Evolutionary conservation across 2,888 invertebrate species (phyloP), one percentile per base, ranked within the genome.

Genomic region (Hemistola chrysoprasaria): DNA sequence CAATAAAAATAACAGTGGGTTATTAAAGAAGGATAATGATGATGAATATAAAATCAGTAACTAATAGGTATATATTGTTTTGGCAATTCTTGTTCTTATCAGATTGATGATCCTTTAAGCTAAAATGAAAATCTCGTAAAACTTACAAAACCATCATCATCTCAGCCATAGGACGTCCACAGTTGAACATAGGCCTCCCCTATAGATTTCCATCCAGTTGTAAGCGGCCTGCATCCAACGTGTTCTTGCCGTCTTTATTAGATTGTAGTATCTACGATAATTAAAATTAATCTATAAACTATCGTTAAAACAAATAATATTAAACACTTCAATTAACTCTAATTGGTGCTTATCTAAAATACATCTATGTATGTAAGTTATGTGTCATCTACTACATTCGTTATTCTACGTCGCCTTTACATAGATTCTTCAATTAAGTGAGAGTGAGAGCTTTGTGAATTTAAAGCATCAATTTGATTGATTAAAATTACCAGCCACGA

Each of bases 1-100:
- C n/a, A n/a, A n/a, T n/a, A n/a, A n/a, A n/a, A n/a, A n/a, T n/a
- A n/a, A n/a, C n/a, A n/a, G n/a, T n/a, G n/a, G n/a, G n/a, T n/a
- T n/a, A n/a, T n/a, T n/a, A n/a, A n/a, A n/a, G n/a, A n/a, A n/a
- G n/a, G n/a, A n/a, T n/a, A n/a, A n/a, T n/a, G n/a, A n/a, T n/a
- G n/a, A n/a, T n/a, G n/a, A n/a, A n/a, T n/a, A n/a, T n/a, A n/a
- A n/a, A n/a, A n/a, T n/a, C n/a, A n/a, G n/a, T n/a, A n/a, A 2
- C 16, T 16, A 4, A 3, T 2, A 16, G 4, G 4, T 16, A 16
- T 16, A 3, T 16, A 4, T 4, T 4, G 57, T 47, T 53, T 52
- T 45, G 49, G 23, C 24, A 6, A 53, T 53, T 50, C 51, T 53
- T 61, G 40, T 52, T 51, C 38, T 30, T 40, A 40, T 43, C 41